Base-by-base conservation (phyloP, 2,888 invertebrate species). In the Petrolisthes manimaculis region DNA sequence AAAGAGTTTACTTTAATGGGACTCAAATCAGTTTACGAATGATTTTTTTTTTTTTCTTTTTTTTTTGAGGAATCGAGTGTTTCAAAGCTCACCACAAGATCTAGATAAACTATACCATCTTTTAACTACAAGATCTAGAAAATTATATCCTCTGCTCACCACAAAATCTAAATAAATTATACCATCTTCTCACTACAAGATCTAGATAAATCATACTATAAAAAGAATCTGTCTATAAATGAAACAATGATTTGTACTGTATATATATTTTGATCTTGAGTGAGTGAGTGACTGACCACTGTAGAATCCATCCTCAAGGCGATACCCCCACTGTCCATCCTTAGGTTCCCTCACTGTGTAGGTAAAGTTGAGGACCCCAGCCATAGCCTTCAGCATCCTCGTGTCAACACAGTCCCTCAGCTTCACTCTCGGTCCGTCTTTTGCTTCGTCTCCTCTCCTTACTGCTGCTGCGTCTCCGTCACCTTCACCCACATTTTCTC, bases 321-420 rank as follows among this genome's bases (percentile, higher is more conserved):
- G 79, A 53, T 79, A 87, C 2, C 90, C 90, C 90, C 90, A 90
- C 21, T 89, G 86, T 18, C 77, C 61, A 56, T 87, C 90, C 0
- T 3, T 5, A 5, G 90, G 90, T 61, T 90, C 90, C 51, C 85
- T 67, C 67, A 90, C 88, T 2, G 6, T 54, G 75, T 89, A 90
- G 21, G 89, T 90, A 54, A 90, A 90, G 85, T 90, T 90, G 51
- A 89, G 74, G 4, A 14, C 18, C 3, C 54, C 51, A 12, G 90
- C 85, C 18, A 90, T 79, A n/a, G 80, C 81, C n/a, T 84, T 74
- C 74, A 90, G 24, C 54, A 90, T 89, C 37, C 89, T 82, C 53
- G 88, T 82, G 80, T 90, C 90, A 18, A 90, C 75, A 21, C 87
- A 87, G 83, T 90, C 90, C 12, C 53, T 69, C 12, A 83, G 69